phyloP scores from a whole-genome alignment of 2,113 vertebrate genomes.

The Pseudolaguvia tuberculata region DNA sequence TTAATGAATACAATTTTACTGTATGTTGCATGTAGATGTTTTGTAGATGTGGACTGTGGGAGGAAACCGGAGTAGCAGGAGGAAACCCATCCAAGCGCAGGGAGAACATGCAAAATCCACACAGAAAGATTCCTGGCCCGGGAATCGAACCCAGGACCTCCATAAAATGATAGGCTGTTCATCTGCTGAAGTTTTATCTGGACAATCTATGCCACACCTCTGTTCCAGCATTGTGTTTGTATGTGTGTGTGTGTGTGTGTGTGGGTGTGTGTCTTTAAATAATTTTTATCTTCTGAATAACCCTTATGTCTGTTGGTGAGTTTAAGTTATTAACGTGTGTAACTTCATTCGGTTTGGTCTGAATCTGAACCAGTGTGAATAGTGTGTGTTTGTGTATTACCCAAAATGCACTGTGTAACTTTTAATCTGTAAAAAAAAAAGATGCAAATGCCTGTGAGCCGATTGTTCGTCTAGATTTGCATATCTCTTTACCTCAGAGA shows the following conservation, averaged over 20 bases:
- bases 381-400: background rate
- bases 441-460: slow-evolving; percentile 51
- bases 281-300: background rate
- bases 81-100: too few species aligned
- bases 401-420: slow-evolving; percentile 7
- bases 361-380: background rate
- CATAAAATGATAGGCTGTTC: too few species aligned
- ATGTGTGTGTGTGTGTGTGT: background rate
- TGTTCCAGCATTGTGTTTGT: too few species aligned
- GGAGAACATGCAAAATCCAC: too few species aligned
- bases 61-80: too few species aligned
- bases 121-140: too few species aligned
- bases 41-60: too few species aligned
- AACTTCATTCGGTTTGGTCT: background rate
- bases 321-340: background rate
- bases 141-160: too few species aligned
- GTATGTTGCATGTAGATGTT: too few species aligned
- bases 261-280: background rate
- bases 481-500: slow-evolving; percentile 35
- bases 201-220: too few species aligned
- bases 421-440: slow-evolving; percentile 12
- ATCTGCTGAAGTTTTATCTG: too few species aligned
- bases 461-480: slow-evolving; percentile 13
- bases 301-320: background rate
- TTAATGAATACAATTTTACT: too few species aligned